These are phyloP conservation scores for Clupea harengus DNA, from an alignment of 2,113 vertebrate species.

Conservation along the genomic window DNA sequence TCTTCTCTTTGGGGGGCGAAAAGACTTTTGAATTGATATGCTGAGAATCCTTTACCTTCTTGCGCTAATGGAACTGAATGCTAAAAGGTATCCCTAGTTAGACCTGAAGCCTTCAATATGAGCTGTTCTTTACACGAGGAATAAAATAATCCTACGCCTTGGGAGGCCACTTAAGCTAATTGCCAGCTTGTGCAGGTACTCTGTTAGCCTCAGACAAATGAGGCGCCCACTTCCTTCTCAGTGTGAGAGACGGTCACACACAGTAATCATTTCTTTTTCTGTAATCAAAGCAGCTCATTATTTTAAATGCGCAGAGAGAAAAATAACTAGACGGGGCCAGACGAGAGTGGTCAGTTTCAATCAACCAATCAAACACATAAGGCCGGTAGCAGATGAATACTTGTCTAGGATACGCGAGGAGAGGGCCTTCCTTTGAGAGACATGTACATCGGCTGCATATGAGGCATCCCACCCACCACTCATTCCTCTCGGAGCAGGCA, in stretches of 20 bases:
- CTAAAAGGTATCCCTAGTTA: conserved; percentile 26
- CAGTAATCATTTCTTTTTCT: conserved; percentile 47
- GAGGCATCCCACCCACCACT: neutral
- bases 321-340: conserved; percentile 24
- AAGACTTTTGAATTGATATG: neutral
- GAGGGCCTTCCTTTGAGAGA: neutral
- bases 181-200: conserved; percentile 44
- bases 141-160: conserved; percentile 41
- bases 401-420: neutral
- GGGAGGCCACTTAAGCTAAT: conserved; percentile 58
- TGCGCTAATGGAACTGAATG: neutral
- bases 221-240: conserved; percentile 35
- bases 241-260: conserved; percentile 41
- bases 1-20: neutral
- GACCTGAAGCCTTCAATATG: conserved; percentile 29
- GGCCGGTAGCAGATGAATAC: neutral
- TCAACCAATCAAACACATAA: neutral
- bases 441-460: neutral
- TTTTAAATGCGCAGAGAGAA: conserved; percentile 34
- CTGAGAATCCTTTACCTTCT: neutral
- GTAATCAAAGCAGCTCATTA: conserved; percentile 38
- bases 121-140: conserved; percentile 31
- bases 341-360: conserved; percentile 11
- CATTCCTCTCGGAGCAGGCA: neutral
- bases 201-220: conserved; percentile 43